These are phyloP conservation scores for Scortum barcoo DNA, from an alignment of 2,113 vertebrate genomes.

Conservation along the genomic window DNA sequence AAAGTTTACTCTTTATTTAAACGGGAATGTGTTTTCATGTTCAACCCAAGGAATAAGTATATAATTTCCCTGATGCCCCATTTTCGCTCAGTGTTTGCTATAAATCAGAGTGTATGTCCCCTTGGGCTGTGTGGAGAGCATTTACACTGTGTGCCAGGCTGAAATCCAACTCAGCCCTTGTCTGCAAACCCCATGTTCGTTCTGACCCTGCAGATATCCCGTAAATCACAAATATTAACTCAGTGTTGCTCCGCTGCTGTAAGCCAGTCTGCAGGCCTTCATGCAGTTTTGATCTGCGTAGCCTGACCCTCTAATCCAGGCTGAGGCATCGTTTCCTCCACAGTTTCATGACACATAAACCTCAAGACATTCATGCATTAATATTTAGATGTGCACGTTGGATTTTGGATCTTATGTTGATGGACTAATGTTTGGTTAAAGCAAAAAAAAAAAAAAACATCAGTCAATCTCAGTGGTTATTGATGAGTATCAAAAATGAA, in stretches of 20 bases:
- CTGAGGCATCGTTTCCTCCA: constrained; percentile 1
- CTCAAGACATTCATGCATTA: neutral
- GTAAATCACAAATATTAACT: constrained; percentile 71
- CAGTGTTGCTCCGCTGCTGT: constrained; percentile 41
- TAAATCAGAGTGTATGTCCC: constrained; percentile 65
- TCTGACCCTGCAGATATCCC: constrained; percentile 71
- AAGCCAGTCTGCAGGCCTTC: constrained; percentile 49
- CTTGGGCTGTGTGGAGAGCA: constrained; percentile 70
- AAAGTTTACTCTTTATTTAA: constrained; percentile 64
- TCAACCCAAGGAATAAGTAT: constrained; percentile 62
- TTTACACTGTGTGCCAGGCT: constrained; percentile 59
- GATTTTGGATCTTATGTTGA: neutral
- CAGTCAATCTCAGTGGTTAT: neutral
- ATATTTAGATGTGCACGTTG: neutral
- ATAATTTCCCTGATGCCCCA: constrained; percentile 51
- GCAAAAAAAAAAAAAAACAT: neutral
- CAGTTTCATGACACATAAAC: constrained; percentile 14
- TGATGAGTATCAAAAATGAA: neutral
- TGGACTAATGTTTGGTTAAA: neutral
- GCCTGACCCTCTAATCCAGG: constrained; percentile 33
- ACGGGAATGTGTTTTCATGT: constrained; percentile 64
- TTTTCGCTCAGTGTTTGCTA: constrained; percentile 59
- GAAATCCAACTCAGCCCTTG: constrained; percentile 65
- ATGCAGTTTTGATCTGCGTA: constrained; percentile 19
- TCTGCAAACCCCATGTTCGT: constrained; percentile 69